Evolutionary conservation across 2,113 vertebrate genomes (phyloP), one percentile per base, ranked within the genome.

Genomic region (Acrocephalus kingi): DNA sequence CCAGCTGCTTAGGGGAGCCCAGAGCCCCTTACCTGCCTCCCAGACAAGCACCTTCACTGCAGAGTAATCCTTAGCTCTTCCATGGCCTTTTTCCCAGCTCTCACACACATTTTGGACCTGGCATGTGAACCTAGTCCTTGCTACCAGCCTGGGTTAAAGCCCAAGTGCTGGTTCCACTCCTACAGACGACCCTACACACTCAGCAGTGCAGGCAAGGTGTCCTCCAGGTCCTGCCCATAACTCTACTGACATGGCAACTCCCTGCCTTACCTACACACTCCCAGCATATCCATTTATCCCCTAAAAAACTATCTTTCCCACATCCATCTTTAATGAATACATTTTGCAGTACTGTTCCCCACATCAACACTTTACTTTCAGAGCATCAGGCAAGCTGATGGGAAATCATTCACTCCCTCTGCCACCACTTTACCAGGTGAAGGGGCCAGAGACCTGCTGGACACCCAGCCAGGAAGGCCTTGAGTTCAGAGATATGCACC

Each of bases 201-300:
- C n/a, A 64, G 51, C 39, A 63, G 21, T 8, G 24, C 5, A 1
- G 23, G 6, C 23, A 84, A 54, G 21, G 31, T 2, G 1, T 67
- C 28, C 16, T 87, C 16, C 28, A 19, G 18, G 30, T 67, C 61
- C 55, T 62, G 37, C 46, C 18, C 20, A 1, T 68, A 80, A 64
- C 10, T 73, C 39, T 25, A 27, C 2, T 1, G 4, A 33, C 49
- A 49, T 20, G 55, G 28, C n/a, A 80, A 11, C 25, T 80, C 66
- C 0, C 3, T 61, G 24, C 24, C 58, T 83, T 56, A 59, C 31
- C 39, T 46, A 72, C 41, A 16, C 21, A 11, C 4, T 80, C 76
- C 33, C 2, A 2, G 16, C 0, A 0, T 3, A 52, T 4, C 13
- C 21, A 6, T n/a, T n/a, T n/a, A 59, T 35, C 14, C 16, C 30